Base-by-base conservation (phyloP, 2,888 invertebrate genomes). In the Megalurothrips usitatus region DNA sequence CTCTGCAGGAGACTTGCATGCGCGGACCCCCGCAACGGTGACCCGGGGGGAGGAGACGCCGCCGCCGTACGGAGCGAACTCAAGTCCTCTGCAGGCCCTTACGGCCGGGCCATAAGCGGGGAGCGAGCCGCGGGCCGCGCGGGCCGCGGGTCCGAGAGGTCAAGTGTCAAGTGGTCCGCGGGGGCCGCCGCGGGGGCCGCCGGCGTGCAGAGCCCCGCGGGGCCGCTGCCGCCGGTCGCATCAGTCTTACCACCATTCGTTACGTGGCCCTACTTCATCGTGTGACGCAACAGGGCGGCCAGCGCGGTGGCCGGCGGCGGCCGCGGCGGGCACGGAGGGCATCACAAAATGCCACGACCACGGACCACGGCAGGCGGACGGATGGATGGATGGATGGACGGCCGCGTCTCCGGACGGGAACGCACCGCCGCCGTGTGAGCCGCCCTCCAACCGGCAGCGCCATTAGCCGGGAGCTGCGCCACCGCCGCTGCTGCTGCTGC, bases 171-270 rank as follows among this genome's bases (percentile, higher is more conserved):
- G 34, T 58, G 58, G 58, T 11, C 58, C 34, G 3, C 6, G 34
- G 34, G 58, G 58, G 58, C 19, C 14, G 58, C 19, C 19, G 14
- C 58, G 58, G 1, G 6, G 52, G 34, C 34, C 34, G 34, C 6
- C 6, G 34, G 1, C 14, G 52, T 12, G 52, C 52, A 49, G 49
- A 14, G 52, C 1, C 52, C 52, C 52, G 14, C 58, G 58, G 58
- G 58, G 58, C 58, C 14, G 58, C 58, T 17, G 58, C 58, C 14
- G 19, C 58, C 6, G 58, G 58, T 58, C 58, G 58, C 26, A 75
- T 26, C 68, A 10, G 26, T 75, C 68, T 58, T n/a, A 58, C 58
- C 58, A 58, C 58, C 26, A 26, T 75, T 75, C 68, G 68, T 75
- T 75, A 75, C 68, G 68, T 12, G 26, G 26, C 68, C 12, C 17